Conservation (phyloP, 2,888 invertebrate genomes). For the Cosmopolites sordidus region DNA sequence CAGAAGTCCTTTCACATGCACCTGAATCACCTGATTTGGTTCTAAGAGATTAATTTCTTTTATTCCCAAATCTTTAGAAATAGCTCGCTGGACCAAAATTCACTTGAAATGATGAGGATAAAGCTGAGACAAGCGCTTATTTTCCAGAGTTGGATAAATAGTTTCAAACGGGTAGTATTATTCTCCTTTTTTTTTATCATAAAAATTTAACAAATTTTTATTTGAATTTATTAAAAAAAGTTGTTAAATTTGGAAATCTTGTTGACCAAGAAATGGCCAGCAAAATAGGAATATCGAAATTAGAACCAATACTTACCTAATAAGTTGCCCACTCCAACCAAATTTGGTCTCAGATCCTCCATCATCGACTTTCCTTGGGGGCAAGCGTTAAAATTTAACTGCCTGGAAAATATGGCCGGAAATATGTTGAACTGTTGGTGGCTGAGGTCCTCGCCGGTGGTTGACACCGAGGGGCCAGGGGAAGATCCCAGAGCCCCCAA, state of each 20-base stretch:
- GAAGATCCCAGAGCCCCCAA: conserved; percentile 59
- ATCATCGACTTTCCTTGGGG: conserved; percentile 74
- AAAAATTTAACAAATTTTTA: not conserved
- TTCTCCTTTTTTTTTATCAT: no score
- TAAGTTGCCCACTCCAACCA: conserved; percentile 45
- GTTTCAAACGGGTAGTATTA: no score
- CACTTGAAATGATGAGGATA: no score
- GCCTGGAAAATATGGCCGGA: conserved; percentile 85
- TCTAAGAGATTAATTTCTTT: no score
- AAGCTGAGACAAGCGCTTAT: no score
- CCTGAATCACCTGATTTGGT: no score
- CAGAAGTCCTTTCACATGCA: no score
- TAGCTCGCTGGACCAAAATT: no score
- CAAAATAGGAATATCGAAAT: not conserved
- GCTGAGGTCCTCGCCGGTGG: conserved; percentile 52
- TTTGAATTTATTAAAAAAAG: not conserved
- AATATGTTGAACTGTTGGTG: conserved; percentile 88
- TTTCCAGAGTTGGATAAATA: no score
- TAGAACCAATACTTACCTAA: conserved; percentile 15
- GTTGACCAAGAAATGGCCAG: not conserved
- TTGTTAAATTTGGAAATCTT: not conserved
- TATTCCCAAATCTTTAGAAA: no score
- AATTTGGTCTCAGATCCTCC: conserved; percentile 81
- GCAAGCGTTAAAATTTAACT: conserved; percentile 74
- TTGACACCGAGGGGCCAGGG: conserved; percentile 50